Conservation (phyloP, 2,888 invertebrate genomes). For the Bugula neritina region DNA sequence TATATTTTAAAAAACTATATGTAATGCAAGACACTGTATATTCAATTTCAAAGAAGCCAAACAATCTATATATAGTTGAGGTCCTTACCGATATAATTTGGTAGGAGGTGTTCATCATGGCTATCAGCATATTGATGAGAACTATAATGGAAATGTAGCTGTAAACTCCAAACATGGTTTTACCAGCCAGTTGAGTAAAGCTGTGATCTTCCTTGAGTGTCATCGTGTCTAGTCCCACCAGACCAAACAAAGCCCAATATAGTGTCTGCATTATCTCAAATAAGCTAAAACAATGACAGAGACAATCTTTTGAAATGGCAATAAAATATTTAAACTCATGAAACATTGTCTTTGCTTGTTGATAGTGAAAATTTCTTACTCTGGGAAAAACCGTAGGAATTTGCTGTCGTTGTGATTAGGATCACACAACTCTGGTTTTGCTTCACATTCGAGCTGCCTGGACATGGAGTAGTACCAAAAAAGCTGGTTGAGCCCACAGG, state of each 20-base stretch:
- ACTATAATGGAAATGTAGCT: slow-evolving; percentile 96
- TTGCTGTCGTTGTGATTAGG: slow-evolving; percentile 7
- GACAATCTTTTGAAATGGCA: no score
- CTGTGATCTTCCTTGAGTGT: slow-evolving; percentile 87
- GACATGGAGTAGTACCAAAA: slow-evolving; percentile 70
- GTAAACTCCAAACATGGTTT: slow-evolving; percentile 97
- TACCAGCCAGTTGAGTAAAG: slow-evolving; percentile 95
- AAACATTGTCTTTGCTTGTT: no score
- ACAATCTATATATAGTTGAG: no score
- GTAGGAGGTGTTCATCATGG: slow-evolving; percentile 99
- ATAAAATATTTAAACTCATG: no score
- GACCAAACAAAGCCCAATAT: slow-evolving; percentile 97
- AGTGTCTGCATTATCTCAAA: slow-evolving; percentile 96
- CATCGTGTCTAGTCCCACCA: slow-evolving; percentile 91
- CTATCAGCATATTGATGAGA: slow-evolving; percentile 88
- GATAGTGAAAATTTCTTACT: slow-evolving; percentile 51
- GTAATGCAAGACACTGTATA: no score
- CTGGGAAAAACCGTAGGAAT: slow-evolving; percentile 48
- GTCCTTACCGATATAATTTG: slow-evolving; percentile 86
- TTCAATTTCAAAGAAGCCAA: no score
- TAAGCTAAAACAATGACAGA: slow-evolving; percentile 68
- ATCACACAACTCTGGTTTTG: slow-evolving; percentile 12
- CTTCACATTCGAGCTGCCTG: slow-evolving; percentile 36
- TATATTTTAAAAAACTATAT: no score
- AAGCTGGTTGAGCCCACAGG: slow-evolving; percentile 80